These are phyloP conservation scores for Tarsius wallacei DNA, from an alignment of 2,797 vertebrate species.

Conservation along the genomic window DNA sequence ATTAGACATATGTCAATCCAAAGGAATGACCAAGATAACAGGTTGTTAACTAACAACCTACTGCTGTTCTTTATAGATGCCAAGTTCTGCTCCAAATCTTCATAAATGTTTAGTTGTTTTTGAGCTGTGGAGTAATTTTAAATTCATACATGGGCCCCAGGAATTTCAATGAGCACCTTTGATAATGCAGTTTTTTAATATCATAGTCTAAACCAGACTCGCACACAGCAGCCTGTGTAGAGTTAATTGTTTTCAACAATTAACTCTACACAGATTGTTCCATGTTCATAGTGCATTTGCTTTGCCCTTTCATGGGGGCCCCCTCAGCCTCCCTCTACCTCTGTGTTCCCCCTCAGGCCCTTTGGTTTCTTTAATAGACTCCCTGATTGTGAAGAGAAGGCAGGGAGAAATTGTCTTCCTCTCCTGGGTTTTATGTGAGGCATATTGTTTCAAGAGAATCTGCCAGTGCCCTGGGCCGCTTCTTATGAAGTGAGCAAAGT, in stretches of 20 bases:
- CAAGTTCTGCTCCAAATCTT: not conserved
- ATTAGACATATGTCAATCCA: not conserved
- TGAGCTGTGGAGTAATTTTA: not conserved
- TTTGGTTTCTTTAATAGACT: not conserved
- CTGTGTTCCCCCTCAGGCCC: not conserved
- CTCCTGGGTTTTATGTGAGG: not conserved
- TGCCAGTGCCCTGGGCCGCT: not conserved
- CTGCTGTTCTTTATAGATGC: not conserved
- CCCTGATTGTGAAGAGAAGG: not conserved
- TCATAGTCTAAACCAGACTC: not conserved
- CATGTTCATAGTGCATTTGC: fast-evolving
- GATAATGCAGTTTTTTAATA: not conserved
- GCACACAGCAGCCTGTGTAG: not conserved
- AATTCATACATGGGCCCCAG: not conserved
- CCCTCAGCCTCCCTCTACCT: not conserved
- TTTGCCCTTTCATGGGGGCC: not conserved
- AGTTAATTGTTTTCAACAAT: fast-evolving
- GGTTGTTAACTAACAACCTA: not conserved
- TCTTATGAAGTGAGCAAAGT: not conserved
- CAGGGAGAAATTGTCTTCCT: not conserved
- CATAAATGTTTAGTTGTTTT: not conserved
- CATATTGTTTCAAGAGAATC: not conserved
- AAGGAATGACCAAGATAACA: not conserved
- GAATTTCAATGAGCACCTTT: not conserved
- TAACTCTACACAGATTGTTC: fast-evolving